Percentiles rank a stretch among this genome's conserved stretches.
These are phyloP conservation scores for Camelus dromedarius DNA, from an alignment of 2,113 vertebrate genomes.

Conservation along the genomic window DNA sequence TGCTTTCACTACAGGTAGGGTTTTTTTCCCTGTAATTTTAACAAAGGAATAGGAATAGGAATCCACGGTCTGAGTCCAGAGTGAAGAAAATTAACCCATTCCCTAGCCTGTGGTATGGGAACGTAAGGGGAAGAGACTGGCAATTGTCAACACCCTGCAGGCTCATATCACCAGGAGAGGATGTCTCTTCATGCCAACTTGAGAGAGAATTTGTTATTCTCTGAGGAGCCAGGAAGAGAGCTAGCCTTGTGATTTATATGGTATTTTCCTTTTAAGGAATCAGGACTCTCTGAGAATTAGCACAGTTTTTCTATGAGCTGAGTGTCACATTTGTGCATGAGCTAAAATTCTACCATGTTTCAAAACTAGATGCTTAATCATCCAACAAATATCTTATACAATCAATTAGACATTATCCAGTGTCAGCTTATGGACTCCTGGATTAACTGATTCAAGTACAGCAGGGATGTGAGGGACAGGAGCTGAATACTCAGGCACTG, in stretches of 20 bases:
- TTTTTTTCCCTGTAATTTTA: slow-evolving; percentile 4
- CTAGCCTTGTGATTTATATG: neutral
- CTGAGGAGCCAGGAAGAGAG: neutral
- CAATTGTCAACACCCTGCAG: neutral
- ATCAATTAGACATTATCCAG: neutral
- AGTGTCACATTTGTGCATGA: neutral
- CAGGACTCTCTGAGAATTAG: slow-evolving; percentile 13
- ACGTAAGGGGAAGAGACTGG: neutral
- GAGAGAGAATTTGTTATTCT: neutral
- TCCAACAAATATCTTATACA: neutral
- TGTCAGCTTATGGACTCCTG: neutral
- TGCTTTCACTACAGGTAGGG: neutral
- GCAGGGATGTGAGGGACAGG: neutral
- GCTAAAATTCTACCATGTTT: slow-evolving; percentile 52
- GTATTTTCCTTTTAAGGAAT: slow-evolving; percentile 53
- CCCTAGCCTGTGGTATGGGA: neutral
- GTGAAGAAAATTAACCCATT: slow-evolving; percentile 26
- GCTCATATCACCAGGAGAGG: neutral
- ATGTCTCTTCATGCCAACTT: neutral
- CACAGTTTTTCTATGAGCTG: slow-evolving; percentile 28
- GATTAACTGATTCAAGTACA: neutral
- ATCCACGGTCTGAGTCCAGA: slow-evolving; percentile 12
- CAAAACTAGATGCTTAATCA: neutral
- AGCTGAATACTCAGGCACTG: neutral
- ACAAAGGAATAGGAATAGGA: slow-evolving; percentile 54